phyloP scores from a whole-genome alignment of 1,140 invertebrate genomes.

The Lysiphlebus fabarum region DNA sequence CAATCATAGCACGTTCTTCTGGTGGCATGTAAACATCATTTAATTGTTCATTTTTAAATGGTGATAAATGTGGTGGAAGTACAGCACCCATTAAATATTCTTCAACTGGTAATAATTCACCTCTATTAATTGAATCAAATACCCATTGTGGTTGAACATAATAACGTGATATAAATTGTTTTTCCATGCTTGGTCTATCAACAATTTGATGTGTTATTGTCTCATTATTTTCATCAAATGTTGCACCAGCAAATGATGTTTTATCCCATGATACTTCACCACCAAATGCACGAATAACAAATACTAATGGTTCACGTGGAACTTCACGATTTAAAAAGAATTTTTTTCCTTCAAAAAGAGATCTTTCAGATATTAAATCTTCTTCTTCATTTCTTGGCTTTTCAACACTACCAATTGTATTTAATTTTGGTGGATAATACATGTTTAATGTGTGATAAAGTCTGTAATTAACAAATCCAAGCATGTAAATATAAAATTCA shows the following conservation, averaged over 20 bases:
- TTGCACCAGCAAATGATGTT: conserved; percentile 77
- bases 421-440: conserved; percentile 91
- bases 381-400: conserved; percentile 70
- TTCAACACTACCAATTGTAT: conserved; percentile 49
- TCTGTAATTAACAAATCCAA: conserved; percentile 94
- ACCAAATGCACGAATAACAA: conserved; percentile 82
- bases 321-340: conserved; percentile 94
- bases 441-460: conserved; percentile 89
- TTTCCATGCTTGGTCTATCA: conserved; percentile 79
- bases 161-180: conserved; percentile 85
- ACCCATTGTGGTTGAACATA: conserved; percentile 99
- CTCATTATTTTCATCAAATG: conserved; percentile 87
- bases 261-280: conserved; percentile 97
- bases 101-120: conserved; percentile 81
- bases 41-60: conserved; percentile 76
- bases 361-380: conserved; percentile 73
- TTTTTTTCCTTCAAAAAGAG: conserved; percentile 87
- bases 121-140: conserved; percentile 92
- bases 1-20: conserved; percentile 75
- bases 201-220: conserved; percentile 97
- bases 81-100: conserved; percentile 89
- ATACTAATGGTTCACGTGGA: conserved; percentile 78
- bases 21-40: conserved; percentile 87
- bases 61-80: conserved; percentile 95
- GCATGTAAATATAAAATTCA: conserved; percentile 92